Conservation (phyloP, 2,797 vertebrate genomes). For the Sarcoramphus papa region DNA sequence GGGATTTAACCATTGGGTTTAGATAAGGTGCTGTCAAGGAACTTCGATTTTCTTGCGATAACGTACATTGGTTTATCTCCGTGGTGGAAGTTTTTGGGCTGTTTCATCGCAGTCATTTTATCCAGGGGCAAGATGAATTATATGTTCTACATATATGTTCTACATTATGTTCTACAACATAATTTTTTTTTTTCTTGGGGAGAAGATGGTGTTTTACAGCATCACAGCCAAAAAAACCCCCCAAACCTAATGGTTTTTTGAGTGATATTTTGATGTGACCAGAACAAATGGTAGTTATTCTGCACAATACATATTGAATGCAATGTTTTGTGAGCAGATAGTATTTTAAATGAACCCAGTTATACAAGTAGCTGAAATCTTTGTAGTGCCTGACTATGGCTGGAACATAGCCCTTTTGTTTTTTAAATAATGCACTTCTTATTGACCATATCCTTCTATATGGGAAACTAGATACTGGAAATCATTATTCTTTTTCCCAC, state of each 20-base stretch:
- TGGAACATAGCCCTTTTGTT: background rate
- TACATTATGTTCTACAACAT: background rate
- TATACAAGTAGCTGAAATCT: constrained; percentile 24
- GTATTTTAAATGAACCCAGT: constrained; percentile 41
- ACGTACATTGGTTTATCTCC: background rate
- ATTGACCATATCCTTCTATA: background rate
- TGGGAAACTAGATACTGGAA: background rate
- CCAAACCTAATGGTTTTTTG: background rate
- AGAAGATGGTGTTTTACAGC: background rate
- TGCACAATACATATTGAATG: background rate
- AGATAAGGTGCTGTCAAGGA: background rate
- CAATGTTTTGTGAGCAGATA: background rate
- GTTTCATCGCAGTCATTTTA: constrained; percentile 15
- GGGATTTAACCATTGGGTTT: background rate
- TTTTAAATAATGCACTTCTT: background rate
- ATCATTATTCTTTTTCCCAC: background rate
- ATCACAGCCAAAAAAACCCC: background rate
- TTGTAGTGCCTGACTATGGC: background rate
- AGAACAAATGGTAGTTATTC: constrained; percentile 21
- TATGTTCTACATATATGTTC: background rate
- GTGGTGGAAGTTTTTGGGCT: background rate
- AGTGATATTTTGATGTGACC: constrained; percentile 28
- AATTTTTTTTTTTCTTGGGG: background rate
- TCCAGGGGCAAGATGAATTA: constrained; percentile 12
- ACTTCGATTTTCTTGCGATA: background rate